Evolutionary conservation across 2,888 invertebrate species (phyloP).

Genomic region (Leptinotarsa haldemani): DNA sequence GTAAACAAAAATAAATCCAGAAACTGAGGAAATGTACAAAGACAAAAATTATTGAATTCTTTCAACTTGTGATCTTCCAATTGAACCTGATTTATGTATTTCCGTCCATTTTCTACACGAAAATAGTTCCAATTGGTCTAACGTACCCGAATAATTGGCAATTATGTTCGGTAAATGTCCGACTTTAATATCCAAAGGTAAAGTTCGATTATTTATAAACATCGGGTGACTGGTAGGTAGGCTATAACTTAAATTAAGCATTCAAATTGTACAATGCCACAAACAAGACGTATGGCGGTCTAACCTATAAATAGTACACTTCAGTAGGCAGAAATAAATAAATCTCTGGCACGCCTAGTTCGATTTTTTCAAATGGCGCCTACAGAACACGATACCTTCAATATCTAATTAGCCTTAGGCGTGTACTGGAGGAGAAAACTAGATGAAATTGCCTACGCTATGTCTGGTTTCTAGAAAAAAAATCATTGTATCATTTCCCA

Average conservation of each 20-base stretch:
- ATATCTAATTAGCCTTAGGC: background rate
- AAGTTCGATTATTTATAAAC: constrained; percentile 12
- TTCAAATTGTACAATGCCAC: constrained; percentile 12
- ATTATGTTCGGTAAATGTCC: background rate
- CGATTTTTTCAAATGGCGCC: constrained; percentile 12
- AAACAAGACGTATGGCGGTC: constrained; percentile 5
- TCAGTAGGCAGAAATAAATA: constrained; percentile 6
- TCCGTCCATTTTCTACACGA: background rate
- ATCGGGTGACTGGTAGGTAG: constrained; percentile 8
- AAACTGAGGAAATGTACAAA: too few species aligned
- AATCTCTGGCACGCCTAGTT: constrained; percentile 17
- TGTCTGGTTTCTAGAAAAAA: background rate
- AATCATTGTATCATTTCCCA: too few species aligned
- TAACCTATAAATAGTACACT: constrained; percentile 11
- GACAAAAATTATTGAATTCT: too few species aligned
- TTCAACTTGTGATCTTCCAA: background rate
- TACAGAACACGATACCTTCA: background rate
- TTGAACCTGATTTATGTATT: background rate
- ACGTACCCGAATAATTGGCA: background rate
- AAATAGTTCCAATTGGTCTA: background rate
- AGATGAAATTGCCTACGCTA: background rate
- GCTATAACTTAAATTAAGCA: constrained; percentile 13
- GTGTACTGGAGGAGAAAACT: background rate
- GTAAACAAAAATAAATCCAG: too few species aligned
- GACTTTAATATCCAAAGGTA: background rate